These are phyloP conservation scores for Conger conger DNA, from an alignment of 2,113 vertebrate species.

Conservation along the genomic window DNA sequence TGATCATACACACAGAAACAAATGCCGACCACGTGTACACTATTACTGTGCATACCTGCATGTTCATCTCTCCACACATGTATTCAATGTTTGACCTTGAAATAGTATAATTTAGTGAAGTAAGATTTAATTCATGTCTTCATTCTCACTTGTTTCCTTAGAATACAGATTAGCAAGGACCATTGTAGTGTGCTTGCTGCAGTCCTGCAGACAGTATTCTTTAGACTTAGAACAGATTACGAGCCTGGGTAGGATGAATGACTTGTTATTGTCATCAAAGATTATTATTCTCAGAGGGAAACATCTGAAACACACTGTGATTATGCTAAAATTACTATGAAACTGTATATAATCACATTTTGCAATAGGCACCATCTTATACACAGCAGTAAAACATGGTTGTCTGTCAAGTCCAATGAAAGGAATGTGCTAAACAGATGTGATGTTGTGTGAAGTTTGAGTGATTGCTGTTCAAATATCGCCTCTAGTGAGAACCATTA, in stretches of 20 bases:
- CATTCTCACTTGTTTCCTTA: neutral
- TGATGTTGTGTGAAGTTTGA: neutral
- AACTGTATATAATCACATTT: neutral
- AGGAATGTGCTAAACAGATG: neutral
- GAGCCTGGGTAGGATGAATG: neutral
- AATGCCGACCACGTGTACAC: neutral
- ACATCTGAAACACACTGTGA: neutral
- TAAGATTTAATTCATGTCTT: slow-evolving; percentile 22
- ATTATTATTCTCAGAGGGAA: neutral
- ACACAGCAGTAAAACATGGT: neutral
- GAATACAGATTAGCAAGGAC: neutral
- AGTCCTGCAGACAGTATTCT: neutral
- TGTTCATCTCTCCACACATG: slow-evolving; percentile 28
- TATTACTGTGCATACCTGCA: slow-evolving; percentile 52
- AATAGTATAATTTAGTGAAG: slow-evolving; percentile 35
- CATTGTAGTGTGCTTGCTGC: neutral
- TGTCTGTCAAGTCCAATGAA: neutral
- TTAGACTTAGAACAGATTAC: neutral
- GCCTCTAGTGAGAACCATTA: slow-evolving; percentile 3
- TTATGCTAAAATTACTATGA: neutral
- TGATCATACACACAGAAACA: slow-evolving; percentile 35
- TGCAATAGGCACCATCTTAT: neutral
- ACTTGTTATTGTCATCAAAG: neutral
- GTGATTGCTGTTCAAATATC: neutral
- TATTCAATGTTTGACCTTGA: slow-evolving; percentile 46